Base-by-base conservation (phyloP, 2,797 vertebrate species). In the Siniperca undulata region DNA sequence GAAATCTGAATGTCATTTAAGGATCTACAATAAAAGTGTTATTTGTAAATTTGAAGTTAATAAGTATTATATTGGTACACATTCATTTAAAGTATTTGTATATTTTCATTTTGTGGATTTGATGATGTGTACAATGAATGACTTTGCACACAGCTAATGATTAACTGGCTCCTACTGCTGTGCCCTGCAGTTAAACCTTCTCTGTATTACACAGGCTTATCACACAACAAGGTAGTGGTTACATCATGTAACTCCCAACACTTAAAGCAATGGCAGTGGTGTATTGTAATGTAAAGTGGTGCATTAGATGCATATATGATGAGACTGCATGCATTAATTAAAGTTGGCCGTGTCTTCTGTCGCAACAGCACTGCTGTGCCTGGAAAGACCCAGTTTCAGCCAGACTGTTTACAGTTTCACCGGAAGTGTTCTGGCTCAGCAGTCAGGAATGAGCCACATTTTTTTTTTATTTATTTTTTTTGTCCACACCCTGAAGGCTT, bases 351-450 rank as follows among this genome's bases (percentile, higher is more conserved):
- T 58, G 74, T 73, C 13, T 19, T 69, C 55, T 40, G 65, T n/a
- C 27, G 36, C 46, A 22, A 42, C 30, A n/a, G 36, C 42, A 0
- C 34, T 19, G 20, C 53, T 50, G 1, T 42, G 22, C 22, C 58
- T 58, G 7, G 36, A 34, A 38, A n/a, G 22, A 55, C 55, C 16
- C 42, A 66, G 88, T 92, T 86, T 93, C 88, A 86, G 61, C 3
- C 17, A 4, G 27, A 8, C 19, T 1, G 53, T n/a, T 16, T 22
- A 67, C 27, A 55, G 90, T 94, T 93, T 93, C 93, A 82, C 81
- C 20, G 4, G 56, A 92, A 80, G 82, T 78, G 56, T 79, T 61
- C 44, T 77, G 44, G 3, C 77, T 85, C 78, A 84, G 68, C 77
- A 46, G 30, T 56, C 42, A 66, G 78, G 83, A 89, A 90, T 85